phyloP scores from a whole-genome alignment of 2,113 vertebrate genomes.

The Arizona elegans region DNA sequence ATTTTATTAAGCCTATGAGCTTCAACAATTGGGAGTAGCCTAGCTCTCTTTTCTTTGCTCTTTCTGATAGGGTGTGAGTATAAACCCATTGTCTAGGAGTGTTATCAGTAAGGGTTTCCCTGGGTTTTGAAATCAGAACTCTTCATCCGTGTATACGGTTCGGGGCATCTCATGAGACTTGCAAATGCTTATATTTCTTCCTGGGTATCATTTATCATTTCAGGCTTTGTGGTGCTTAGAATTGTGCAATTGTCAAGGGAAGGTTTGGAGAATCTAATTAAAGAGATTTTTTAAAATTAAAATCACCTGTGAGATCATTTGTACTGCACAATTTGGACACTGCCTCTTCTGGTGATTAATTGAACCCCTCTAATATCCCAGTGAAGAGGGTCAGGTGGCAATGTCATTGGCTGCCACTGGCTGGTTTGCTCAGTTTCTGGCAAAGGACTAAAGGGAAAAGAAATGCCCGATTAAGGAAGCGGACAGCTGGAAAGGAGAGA shows the following conservation, averaged over 20 bases:
- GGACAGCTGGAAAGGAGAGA: background rate
- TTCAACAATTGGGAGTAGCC: constrained; percentile 14
- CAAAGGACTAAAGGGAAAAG: background rate
- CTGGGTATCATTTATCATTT: constrained; percentile 64
- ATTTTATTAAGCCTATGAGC: too few relatives aligned
- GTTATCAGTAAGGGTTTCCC: constrained; percentile 53
- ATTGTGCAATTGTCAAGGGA: constrained; percentile 52
- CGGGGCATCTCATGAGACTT: constrained; percentile 59
- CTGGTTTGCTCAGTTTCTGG: background rate
- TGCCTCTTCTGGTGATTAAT: background rate
- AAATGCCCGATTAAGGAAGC: background rate
- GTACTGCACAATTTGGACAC: constrained; percentile 44
- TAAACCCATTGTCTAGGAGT: constrained; percentile 45
- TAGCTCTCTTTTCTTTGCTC: background rate
- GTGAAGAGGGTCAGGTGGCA: background rate
- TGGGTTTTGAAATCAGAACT: constrained; percentile 55
- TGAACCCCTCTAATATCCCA: background rate
- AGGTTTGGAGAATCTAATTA: constrained; percentile 61
- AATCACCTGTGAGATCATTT: constrained; percentile 55
- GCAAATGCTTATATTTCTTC: constrained; percentile 63
- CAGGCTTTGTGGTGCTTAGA: constrained; percentile 63
- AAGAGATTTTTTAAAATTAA: constrained; percentile 58
- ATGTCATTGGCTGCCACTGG: background rate
- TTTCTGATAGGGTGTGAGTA: background rate
- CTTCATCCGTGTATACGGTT: constrained; percentile 56